phyloP scores from a whole-genome alignment of 2,888 invertebrate species.

The Caenorhabditis parvicauda region DNA sequence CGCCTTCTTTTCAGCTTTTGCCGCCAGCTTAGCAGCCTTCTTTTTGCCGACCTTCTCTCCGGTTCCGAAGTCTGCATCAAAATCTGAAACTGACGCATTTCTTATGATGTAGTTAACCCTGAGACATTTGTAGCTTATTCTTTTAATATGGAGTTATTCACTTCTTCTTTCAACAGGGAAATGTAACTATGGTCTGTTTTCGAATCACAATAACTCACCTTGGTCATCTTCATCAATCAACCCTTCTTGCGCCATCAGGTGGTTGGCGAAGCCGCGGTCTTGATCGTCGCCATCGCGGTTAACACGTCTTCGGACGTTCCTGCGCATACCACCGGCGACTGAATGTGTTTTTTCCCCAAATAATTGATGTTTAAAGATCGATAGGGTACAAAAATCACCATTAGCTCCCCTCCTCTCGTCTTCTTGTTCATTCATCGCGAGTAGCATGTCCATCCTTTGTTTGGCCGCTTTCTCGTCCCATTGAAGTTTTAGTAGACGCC shows the following conservation, averaged over 20 bases:
- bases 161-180: too few relatives aligned
- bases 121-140: too few relatives aligned
- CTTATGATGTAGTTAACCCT: too few relatives aligned
- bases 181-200: too few relatives aligned
- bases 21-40: conserved; percentile 60
- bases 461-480: conserved; percentile 38
- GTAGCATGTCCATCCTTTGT: conserved; percentile 28
- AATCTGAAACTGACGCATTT: conserved; percentile 9
- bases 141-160: too few relatives aligned
- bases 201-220: too few relatives aligned
- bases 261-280: conserved; percentile 32
- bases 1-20: conserved; percentile 58
- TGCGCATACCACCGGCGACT: conserved; percentile 48
- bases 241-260: conserved; percentile 27
- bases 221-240: conserved; percentile 12
- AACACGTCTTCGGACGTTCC: conserved; percentile 31
- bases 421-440: conserved; percentile 37
- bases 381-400: conserved; percentile 11
- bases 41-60: conserved; percentile 58
- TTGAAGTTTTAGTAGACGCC: conserved; percentile 34
- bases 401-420: conserved; percentile 29
- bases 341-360: neutral
- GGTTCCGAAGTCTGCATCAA: conserved; percentile 17
- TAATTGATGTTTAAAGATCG: neutral
- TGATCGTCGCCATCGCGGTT: conserved; percentile 36